Evolutionary conservation across 2,797 vertebrate species (phyloP).

Genomic region (Streptopelia turtur): DNA sequence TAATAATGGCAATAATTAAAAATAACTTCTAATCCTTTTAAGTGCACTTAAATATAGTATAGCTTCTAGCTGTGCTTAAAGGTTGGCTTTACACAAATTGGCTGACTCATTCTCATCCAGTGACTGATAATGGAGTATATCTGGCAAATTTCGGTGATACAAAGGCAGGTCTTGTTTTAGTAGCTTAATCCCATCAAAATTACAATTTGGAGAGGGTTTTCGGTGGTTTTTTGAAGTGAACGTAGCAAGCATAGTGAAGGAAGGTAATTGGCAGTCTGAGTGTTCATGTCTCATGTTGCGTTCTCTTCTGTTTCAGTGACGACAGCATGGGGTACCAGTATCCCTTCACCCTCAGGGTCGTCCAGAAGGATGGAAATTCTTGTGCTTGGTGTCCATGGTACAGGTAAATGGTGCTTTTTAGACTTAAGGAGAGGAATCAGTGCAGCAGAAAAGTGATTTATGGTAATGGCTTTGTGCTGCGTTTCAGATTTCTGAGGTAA

Average conservation of each 20-base stretch:
- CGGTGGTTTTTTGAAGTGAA: not conserved
- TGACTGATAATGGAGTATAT: not conserved
- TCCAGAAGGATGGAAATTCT: constrained; percentile 95
- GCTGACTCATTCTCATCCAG: not conserved
- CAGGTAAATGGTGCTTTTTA: constrained; percentile 83
- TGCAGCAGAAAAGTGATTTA: constrained; percentile 42
- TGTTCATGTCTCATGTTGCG: constrained; percentile 12
- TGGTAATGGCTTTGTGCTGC: not conserved
- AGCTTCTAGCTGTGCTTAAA: not conserved
- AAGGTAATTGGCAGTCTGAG: not conserved
- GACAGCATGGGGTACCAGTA: constrained; percentile 99
- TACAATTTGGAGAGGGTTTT: not conserved
- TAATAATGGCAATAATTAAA: not conserved
- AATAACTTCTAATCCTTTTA: not conserved
- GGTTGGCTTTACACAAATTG: not conserved
- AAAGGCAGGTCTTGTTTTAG: not conserved
- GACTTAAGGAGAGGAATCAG: not conserved
- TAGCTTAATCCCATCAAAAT: not conserved
- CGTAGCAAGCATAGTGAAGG: not conserved
- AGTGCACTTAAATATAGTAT: not conserved
- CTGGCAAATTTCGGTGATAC: not conserved
- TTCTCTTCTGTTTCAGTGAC: constrained; percentile 84
- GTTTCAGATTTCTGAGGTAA: constrained; percentile 27
- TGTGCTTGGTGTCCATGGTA: constrained; percentile 99
- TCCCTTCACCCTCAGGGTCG: constrained; percentile 94